Base-by-base conservation (phyloP, 1,140 invertebrate species). In the Ceratina australensis region DNA sequence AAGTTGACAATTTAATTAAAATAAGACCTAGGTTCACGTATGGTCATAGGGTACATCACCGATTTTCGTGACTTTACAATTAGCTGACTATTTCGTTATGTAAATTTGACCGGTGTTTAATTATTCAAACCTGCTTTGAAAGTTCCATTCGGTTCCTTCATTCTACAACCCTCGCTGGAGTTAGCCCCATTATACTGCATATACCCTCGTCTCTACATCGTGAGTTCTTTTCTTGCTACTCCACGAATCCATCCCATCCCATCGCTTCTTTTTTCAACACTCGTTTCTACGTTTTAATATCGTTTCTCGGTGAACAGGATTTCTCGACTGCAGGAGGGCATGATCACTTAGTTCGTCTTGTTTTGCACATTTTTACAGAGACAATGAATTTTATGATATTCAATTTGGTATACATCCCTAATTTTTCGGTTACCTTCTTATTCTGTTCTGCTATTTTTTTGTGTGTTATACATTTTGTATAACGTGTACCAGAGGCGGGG, bases 71-170 rank as follows among this genome's bases (percentile, higher is more conserved):
- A 84, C 83, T 73, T 80, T 83, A 57, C 78, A 50, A 56, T 69
- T 50, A 47, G 4, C 33, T 65, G 52, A 33, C 54, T 79, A 84
- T 80, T 83, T 73, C 81, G 81, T 80, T 83, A 64, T 81, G 78
- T 67, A 84, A 84, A 84, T 84, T 84, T 84, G 72, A 80, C 82
- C 76, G 68, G 59, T 64, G 60, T 80, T 84, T 77, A 83, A 84
- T 84, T 83, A 84, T 84, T 84, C 76, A 74, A 47, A 18, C 78
- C n/a, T 60, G 72, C 78, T 69, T 78, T 82, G 63, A 74, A 75
- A 61, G 63, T 77, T 80, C 78, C 72, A 83, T 84, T 80, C 82
- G 68, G 28, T 24, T 79, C 75, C 47, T 72, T 82, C 78, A 57
- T 80, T 76, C 64, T 72, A 61, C 42, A 52, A 15, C 24, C 65